Evolutionary conservation across 2,888 invertebrate genomes (phyloP), one percentile per base, ranked within the genome.

Genomic region (Drosophila limbata): DNA sequence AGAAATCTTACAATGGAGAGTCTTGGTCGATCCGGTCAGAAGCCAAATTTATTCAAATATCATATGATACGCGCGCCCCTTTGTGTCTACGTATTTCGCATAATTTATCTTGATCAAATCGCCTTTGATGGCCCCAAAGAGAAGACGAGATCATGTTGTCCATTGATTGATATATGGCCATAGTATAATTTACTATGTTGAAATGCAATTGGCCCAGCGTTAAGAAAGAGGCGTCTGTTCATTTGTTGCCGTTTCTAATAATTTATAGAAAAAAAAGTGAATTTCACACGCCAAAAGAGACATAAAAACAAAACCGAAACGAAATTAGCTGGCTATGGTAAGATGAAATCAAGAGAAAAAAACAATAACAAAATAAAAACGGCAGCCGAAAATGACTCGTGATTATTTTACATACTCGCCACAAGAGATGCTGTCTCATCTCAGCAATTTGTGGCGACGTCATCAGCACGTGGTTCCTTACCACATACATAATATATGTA

Each of bases 391-490:
- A 78, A 78, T 81, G 84, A 83, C 84, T 84, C 66, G 86, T 80
- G 86, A 83, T 83, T 83, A 77, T 77, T 77, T 72, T 55, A 40
- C 50, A 66, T 31, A 53, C 51, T 39, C 53, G 25, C 42, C 33
- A 19, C 28, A 52, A 42, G 50, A 68, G 55, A 40, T 67, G 68
- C 68, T 51, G 37, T 17, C 56, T 76, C 69, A 68, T 64, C 37
- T 39, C 15, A 11, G 28, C 25, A 59, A 48, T 44, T 39, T 53
- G 28, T 25, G 48, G 63, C 68, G 62, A 72, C 84, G 84, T 88
- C 87, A 86, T 73, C 51, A 73, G 86, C 86, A 84, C 86, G 88
- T 83, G 88, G 81, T 62, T 6, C 35, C n/a, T 28, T 19, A 10
- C 13, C 21, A 33, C 11, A 40, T 15, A 50, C 11, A 40, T 45